Evolutionary conservation across 2,113 vertebrate genomes (phyloP), one percentile per base, ranked within the genome.

Genomic region (Zapus hudsonius): DNA sequence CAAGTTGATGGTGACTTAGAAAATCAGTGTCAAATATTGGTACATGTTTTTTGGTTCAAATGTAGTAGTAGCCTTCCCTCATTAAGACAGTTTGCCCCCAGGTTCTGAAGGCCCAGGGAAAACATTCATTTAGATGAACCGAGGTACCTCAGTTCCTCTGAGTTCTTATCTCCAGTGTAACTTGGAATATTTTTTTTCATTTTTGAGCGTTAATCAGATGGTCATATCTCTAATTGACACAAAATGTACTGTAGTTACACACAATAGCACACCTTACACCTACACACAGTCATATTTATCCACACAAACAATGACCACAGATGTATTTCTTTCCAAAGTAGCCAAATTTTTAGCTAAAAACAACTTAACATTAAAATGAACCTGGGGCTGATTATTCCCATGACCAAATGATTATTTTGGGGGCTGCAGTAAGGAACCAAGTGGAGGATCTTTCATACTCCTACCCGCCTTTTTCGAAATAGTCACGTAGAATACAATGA

Each of bases 291-390:
- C 38, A 19, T 29, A 67, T 5, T 80, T 64, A 89, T 23, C 4
- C 52, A 23, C 38, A 44, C 31, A 64, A 74, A 76, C 47, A 75
- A 67, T 64, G n/a, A 40, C 12, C 63, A 47, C 15, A 57, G 64
- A 73, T 23, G 7, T 40, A 47, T 57, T 86, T 93, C 15, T 84
- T 81, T 57, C 87, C 72, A 38, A 76, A 69, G 17, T 52, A 63
- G 82, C 29, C n/a, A 31, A 23, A 83, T 61, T 73, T n/a, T 84
- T 84, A 80, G 64, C n/a, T 89, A 33, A 80, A 81, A 70, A 79
- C 44, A 36, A 70, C 36, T 22, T 66, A 87, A 52, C 17, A 44
- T 47, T 44, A 72, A 36, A 6, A 27, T 64, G 84, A 81, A 52
- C n/a, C 40, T 66, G 36, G 19, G 19, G 12, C 57, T 82, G 47